Evolutionary conservation across 2,888 invertebrate genomes (phyloP).

Genomic region (Habroteleia sp.): DNA sequence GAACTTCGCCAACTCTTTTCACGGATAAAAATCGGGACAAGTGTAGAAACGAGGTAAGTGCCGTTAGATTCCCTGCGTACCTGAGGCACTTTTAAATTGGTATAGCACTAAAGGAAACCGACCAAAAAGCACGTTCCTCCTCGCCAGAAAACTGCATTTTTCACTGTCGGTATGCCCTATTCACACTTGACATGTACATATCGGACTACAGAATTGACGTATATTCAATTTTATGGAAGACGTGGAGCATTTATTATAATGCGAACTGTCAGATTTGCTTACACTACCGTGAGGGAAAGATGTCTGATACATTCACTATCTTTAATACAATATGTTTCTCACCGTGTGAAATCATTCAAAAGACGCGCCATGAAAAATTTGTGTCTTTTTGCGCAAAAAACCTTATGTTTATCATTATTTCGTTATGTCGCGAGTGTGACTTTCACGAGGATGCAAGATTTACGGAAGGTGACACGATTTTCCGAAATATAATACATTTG

Average conservation of each 20-base stretch:
- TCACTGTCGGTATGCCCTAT: constrained; percentile 44
- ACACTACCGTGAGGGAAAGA: constrained; percentile 8
- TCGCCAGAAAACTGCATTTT: constrained; percentile 54
- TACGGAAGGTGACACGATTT: no score
- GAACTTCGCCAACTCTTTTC: constrained; percentile 37
- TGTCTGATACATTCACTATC: constrained; percentile 26
- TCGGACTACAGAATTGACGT: constrained; percentile 46
- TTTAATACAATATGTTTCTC: constrained; percentile 15
- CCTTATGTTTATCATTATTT: no score
- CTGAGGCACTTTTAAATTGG: constrained; percentile 59
- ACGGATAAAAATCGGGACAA: constrained; percentile 58
- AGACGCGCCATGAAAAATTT: no score
- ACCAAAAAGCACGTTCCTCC: constrained; percentile 58
- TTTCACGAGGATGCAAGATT: no score
- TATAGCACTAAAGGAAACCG: constrained; percentile 43
- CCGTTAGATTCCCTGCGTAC: constrained; percentile 61
- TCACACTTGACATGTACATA: constrained; percentile 55
- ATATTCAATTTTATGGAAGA: constrained; percentile 45
- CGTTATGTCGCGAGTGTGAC: no score
- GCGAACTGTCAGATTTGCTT: constrained; percentile 41
- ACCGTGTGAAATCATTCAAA: neutral
- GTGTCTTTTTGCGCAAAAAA: no score
- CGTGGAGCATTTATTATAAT: constrained; percentile 43
- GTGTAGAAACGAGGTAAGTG: constrained; percentile 68
- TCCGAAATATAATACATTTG: no score